Conservation (phyloP, 2,888 invertebrate species). For the Bimastos eiseni region DNA sequence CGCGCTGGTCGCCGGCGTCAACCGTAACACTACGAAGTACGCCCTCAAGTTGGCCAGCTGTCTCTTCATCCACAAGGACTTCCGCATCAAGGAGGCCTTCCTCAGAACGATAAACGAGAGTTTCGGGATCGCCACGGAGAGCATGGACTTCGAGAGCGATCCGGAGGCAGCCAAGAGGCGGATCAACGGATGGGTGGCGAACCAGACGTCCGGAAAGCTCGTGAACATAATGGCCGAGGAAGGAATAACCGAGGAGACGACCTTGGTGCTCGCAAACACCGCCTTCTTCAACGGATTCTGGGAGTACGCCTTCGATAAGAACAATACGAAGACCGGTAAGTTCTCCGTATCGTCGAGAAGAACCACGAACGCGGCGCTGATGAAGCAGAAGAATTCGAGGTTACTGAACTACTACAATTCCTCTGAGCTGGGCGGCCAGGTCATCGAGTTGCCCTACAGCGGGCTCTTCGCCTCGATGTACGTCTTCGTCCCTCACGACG, state of each 20-base stretch:
- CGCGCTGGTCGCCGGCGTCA: neutral
- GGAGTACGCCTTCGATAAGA: neutral
- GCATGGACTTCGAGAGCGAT: neutral
- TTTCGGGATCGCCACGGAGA: neutral
- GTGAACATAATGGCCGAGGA: neutral
- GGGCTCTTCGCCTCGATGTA: neutral
- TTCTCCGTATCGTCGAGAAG: neutral
- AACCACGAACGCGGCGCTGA: neutral
- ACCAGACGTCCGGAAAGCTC: neutral
- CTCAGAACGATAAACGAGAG: neutral
- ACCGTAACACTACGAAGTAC: neutral
- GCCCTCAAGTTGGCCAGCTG: neutral
- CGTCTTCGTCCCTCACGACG: neutral
- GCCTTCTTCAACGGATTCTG: neutral
- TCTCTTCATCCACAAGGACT: neutral
- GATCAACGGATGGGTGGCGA: constrained; percentile 14
- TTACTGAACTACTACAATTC: neutral
- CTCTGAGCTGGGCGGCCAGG: neutral
- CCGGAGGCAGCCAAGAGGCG: neutral
- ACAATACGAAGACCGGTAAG: neutral
- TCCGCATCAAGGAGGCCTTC: neutral
- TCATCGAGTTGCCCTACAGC: neutral
- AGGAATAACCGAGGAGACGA: neutral
- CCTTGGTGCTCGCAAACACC: neutral
- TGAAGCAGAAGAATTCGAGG: neutral